Conservation (phyloP, 2,797 vertebrate genomes). For the Tamandua tetradactyla region DNA sequence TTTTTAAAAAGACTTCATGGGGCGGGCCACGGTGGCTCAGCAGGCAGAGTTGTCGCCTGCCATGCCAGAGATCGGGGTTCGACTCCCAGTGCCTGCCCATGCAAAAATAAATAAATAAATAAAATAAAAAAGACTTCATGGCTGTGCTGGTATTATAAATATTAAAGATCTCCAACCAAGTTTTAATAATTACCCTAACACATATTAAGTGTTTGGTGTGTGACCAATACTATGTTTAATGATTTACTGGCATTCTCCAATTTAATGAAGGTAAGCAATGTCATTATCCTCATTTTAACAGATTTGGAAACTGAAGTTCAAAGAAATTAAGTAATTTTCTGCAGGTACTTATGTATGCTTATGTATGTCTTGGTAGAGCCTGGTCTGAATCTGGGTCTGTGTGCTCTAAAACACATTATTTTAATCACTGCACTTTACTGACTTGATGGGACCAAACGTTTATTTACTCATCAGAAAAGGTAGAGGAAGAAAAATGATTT, state of each 20-base stretch:
- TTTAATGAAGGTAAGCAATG: not conserved
- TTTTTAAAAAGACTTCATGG: not conserved
- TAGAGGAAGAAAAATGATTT: not conserved
- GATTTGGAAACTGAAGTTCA: slow-evolving; percentile 10
- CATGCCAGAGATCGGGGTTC: too few species aligned
- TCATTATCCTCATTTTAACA: not conserved
- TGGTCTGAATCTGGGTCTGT: not conserved
- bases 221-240: not conserved
- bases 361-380: not conserved
- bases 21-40: too few species aligned
- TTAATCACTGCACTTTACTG: not conserved
- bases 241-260: not conserved
- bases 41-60: too few species aligned
- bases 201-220: not conserved
- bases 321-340: slow-evolving; percentile 7
- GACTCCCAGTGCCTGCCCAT: too few species aligned
- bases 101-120: too few species aligned
- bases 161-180: not conserved
- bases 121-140: not conserved
- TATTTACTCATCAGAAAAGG: not conserved
- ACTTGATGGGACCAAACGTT: not conserved
- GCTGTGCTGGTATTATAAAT: not conserved
- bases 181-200: not conserved
- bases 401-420: not conserved
- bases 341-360: not conserved